A percentile compares a stretch with the other conserved stretches of the same genome.
phyloP scores from a whole-genome alignment of 2,113 vertebrate genomes.

The Brachypteracias leptosomus region DNA sequence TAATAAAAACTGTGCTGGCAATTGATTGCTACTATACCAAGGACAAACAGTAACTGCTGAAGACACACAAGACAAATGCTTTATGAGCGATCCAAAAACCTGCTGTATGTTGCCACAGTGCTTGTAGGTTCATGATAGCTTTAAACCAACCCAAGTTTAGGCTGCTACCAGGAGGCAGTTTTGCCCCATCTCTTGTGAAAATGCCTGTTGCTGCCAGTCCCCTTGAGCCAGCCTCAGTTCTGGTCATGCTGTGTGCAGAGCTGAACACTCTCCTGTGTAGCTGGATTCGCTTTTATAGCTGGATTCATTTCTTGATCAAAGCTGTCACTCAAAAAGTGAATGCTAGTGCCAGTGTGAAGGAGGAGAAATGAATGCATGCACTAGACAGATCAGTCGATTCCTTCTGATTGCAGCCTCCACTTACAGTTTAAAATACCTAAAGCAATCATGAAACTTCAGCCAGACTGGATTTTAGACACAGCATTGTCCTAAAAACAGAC shows the following conservation, averaged over 20 bases:
- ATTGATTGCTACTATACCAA: background rate
- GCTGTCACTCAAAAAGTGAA: background rate
- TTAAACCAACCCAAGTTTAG: background rate
- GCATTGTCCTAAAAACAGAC: background rate
- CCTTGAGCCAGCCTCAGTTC: background rate
- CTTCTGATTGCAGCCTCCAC: background rate
- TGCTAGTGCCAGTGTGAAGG: rapidly evolving
- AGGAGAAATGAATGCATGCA: background rate
- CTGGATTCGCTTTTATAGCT: background rate
- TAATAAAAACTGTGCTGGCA: background rate
- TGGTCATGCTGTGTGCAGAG: background rate
- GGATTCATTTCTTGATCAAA: background rate
- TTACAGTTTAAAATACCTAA: background rate
- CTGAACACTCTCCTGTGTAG: background rate
- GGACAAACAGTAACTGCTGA: background rate
- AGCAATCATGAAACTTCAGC: background rate
- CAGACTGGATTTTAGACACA: background rate
- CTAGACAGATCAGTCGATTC: background rate
- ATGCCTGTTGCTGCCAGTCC: background rate
- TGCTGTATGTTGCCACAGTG: background rate
- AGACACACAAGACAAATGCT: background rate
- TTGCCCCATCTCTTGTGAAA: background rate
- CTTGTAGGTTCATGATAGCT: background rate
- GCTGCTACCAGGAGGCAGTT: background rate
- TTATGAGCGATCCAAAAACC: background rate